Percentiles rank a stretch among this genome's conserved stretches.
phyloP scores from a whole-genome alignment of 2,888 invertebrate species.

The Folsomia candida region DNA sequence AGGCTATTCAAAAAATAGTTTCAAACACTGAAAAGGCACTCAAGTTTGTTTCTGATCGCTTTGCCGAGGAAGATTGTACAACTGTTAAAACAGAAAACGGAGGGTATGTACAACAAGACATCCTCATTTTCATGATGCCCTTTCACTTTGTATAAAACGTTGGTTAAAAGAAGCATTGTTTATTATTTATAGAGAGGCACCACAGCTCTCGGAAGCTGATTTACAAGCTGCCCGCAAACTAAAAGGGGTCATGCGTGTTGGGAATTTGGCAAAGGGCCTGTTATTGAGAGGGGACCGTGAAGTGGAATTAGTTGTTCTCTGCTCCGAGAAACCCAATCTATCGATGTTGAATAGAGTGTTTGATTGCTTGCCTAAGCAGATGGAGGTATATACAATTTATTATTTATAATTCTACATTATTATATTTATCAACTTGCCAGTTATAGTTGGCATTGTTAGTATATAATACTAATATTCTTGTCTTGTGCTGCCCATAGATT shows the following conservation, averaged over 20 bases:
- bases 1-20: constrained; percentile 86
- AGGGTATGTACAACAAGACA: constrained; percentile 23
- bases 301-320: constrained; percentile 90
- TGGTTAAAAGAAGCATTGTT: not conserved
- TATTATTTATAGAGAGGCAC: constrained; percentile 5
- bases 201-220: constrained; percentile 55
- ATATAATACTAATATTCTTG: too few species aligned
- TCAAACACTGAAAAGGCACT: constrained; percentile 90
- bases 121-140: not conserved
- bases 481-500: constrained; percentile 45
- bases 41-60: constrained; percentile 87
- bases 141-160: not conserved
- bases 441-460: too few species aligned
- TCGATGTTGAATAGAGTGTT: constrained; percentile 83
- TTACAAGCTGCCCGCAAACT: constrained; percentile 68
- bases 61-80: constrained; percentile 64
- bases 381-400: constrained; percentile 58
- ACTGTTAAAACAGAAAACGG: constrained; percentile 26
- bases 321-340: constrained; percentile 87
- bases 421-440: too few species aligned
- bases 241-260: constrained; percentile 96
- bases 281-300: constrained; percentile 83
- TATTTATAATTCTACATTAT: not conserved
- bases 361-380: constrained; percentile 75
- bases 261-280: constrained; percentile 83